These are phyloP conservation scores for Tangara arthus DNA, from an alignment of 2,797 vertebrate genomes.

Conservation along the genomic window DNA sequence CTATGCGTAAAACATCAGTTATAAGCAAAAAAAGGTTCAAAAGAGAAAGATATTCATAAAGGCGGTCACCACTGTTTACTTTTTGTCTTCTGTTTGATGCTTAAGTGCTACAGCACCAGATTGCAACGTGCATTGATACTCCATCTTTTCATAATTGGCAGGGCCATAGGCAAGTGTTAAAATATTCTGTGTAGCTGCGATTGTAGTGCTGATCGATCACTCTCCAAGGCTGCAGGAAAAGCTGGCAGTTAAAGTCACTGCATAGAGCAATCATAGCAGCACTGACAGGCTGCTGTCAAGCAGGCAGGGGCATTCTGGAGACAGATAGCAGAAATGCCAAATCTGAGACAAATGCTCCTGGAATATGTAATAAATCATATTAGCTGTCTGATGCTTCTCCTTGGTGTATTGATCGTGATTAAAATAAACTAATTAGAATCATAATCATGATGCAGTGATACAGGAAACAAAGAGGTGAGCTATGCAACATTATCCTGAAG, in stretches of 20 bases:
- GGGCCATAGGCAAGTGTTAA: background rate
- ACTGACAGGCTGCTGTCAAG: slow-evolving; percentile 60
- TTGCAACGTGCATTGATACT: background rate
- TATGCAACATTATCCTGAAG: background rate
- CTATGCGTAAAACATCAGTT: background rate
- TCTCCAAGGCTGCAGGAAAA: background rate
- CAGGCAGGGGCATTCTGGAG: background rate
- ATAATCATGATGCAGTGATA: background rate
- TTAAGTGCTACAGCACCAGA: background rate
- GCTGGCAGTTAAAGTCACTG: slow-evolving; percentile 40
- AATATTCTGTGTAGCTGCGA: background rate
- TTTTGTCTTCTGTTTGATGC: background rate
- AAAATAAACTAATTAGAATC: slow-evolving; percentile 64
- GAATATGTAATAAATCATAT: slow-evolving; percentile 61
- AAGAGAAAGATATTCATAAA: background rate
- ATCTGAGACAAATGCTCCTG: slow-evolving; percentile 32
- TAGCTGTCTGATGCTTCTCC: slow-evolving; percentile 1
- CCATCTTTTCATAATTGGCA: background rate
- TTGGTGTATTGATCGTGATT: slow-evolving; percentile 53
- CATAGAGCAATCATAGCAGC: slow-evolving; percentile 5
- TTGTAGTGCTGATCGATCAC: background rate
- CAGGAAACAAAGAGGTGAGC: background rate
- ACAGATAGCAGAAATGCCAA: slow-evolving; percentile 31
- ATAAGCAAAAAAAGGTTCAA: background rate
- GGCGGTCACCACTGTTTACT: background rate